Evolutionary conservation across 1,140 invertebrate genomes (phyloP).

Genomic region (Bicyclus anynana): DNA sequence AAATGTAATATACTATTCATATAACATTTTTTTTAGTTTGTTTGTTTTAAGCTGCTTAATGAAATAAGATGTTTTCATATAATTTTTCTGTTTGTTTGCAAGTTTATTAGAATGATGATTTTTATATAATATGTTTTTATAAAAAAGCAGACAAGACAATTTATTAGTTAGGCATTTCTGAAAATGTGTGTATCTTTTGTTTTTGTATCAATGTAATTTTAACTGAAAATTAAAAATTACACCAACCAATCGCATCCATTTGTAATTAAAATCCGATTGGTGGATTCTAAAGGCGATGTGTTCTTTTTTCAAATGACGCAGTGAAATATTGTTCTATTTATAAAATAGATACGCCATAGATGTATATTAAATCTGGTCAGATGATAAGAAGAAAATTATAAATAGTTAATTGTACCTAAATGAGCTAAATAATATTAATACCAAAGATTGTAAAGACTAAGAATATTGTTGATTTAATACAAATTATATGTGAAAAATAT

Average conservation of each 20-base stretch:
- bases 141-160: too few species aligned
- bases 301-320: constrained; percentile 1
- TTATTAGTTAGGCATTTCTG: too few species aligned
- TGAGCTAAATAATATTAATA: constrained; percentile 56
- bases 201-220: too few species aligned
- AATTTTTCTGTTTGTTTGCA: too few species aligned
- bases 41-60: too few species aligned
- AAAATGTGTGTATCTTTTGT: too few species aligned
- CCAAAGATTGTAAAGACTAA: constrained; percentile 73
- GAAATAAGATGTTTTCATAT: too few species aligned
- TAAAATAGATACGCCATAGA: constrained; percentile 44
- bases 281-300: constrained; percentile 3
- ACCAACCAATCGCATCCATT: neutral
- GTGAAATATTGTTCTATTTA: constrained; percentile 21
- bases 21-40: too few species aligned
- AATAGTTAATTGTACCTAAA: constrained; percentile 60
- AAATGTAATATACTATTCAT: too few species aligned
- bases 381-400: constrained; percentile 51
- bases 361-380: constrained; percentile 46
- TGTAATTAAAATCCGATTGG: neutral
- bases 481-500: constrained; percentile 70
- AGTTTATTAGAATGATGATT: too few species aligned
- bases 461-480: constrained; percentile 74
- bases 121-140: too few species aligned
- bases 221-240: neutral